A percentile compares a stretch with the other conserved stretches of the same genome.
Evolutionary conservation across 2,113 vertebrate genomes (phyloP).

Genomic region (Balaeniceps rex): DNA sequence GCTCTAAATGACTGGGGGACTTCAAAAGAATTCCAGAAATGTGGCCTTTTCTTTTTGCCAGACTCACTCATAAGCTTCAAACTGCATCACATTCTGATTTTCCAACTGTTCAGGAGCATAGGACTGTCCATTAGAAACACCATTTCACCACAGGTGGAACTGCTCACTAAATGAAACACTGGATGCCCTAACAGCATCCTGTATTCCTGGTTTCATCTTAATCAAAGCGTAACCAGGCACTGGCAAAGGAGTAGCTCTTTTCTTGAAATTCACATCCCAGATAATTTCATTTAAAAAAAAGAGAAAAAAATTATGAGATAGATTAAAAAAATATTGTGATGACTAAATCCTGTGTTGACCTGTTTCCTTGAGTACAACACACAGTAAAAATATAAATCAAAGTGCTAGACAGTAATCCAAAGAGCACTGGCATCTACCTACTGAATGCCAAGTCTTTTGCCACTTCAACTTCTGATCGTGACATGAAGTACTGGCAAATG

Average conservation of each 20-base stretch:
- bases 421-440: background rate
- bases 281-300: background rate
- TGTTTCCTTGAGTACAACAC: background rate
- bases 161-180: background rate
- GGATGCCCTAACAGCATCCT: background rate
- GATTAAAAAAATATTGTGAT: accelerated
- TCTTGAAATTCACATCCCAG: background rate
- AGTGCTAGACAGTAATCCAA: background rate
- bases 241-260: background rate
- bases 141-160: background rate
- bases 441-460: background rate
- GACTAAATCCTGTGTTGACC: background rate
- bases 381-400: background rate
- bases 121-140: background rate
- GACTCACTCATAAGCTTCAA: background rate
- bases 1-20: background rate
- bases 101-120: background rate
- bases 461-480: background rate
- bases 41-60: background rate
- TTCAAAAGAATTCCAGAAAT: background rate
- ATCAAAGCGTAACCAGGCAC: background rate
- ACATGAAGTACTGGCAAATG: background rate
- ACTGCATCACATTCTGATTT: background rate
- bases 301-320: background rate
- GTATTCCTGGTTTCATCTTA: background rate